Percentiles rank a stretch among this genome's conserved stretches.
Conservation (phyloP, 2,113 vertebrate genomes). For the Tamias sibiricus region DNA sequence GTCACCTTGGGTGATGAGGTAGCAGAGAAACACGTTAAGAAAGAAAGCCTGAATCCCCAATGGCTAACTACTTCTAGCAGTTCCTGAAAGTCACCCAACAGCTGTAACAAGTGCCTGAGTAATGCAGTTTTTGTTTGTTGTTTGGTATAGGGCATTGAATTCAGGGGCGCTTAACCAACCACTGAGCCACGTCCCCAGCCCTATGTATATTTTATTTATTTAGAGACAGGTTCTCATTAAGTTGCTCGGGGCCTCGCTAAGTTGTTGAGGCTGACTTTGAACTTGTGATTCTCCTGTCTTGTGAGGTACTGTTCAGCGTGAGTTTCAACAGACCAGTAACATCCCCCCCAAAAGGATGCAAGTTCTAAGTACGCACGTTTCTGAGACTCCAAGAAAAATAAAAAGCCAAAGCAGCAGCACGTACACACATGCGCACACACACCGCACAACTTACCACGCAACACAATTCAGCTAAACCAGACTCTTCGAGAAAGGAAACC, state of each 20-base stretch:
- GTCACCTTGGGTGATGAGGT: not conserved
- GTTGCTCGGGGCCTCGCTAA: no score
- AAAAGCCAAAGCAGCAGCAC: slow-evolving; percentile 27
- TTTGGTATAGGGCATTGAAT: no score
- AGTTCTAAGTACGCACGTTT: not conserved
- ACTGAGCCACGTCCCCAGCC: no score
- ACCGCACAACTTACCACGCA: not conserved
- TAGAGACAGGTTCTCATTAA: no score
- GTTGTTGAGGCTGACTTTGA: no score
- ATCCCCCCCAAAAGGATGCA: not conserved
- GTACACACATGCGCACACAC: not conserved
- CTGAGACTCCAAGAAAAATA: not conserved
- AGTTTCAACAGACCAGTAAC: not conserved
- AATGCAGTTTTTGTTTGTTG: not conserved
- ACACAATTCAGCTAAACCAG: not conserved
- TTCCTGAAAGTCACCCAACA: not conserved
- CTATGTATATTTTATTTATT: no score
- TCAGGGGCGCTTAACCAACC: no score
- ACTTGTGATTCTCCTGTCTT: no score
- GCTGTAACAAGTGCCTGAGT: not conserved
- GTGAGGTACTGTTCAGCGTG: not conserved
- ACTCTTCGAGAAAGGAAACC: not conserved
- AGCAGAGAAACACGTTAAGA: not conserved
- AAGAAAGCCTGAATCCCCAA: not conserved
- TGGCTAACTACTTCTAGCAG: not conserved